Base-by-base conservation (phyloP, 1,140 invertebrate species). In the Cyrtorhinus lividipennis region DNA sequence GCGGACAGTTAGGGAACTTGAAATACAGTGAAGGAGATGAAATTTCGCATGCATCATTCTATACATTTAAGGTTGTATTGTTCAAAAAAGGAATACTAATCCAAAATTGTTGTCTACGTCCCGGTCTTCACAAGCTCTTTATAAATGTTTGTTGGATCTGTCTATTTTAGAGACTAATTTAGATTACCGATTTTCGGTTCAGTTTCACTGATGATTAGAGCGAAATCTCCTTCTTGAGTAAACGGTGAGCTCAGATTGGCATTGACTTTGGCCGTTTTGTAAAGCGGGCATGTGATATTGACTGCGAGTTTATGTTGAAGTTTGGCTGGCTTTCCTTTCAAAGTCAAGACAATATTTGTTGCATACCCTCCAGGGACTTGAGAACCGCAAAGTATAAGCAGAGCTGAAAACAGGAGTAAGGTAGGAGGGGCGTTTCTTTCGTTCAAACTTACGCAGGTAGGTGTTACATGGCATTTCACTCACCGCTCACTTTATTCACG, bases 241-340 rank as follows among this genome's bases (percentile, higher is more conserved):
- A 64, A 63, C 1, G 65, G 65, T 13, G 62, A 59, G 23, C 44
- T 57, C 1, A 66, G n/a, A 15, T 59, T 57, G 0, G 61, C 20
- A n/a, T 44, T 45, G 13, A 61, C 63, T n/a, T 27, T 58, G 1
- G 57, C 38, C 1, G 62, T 18, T 24, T 30, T 64, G 24, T 63
- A 61, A 13, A 64, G 20, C 48, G 65, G 65, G 45, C 62, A 57
- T 3, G 20, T 24, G 15, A 66, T 58, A 24, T 24, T 64, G 26
- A 26, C 61, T 1, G 46, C 53, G 13, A 58, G 23, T n/a, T 22
- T 61, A 2, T 61, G 59, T 1, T 56, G 45, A 2, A 66, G 56
- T 27, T 62, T 61, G 25, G 48, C 62, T 18, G 65, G 62, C 20
- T 30, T 23, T 5, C 65, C 65, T 44, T 58, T 56, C 59, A 66